Evolutionary conservation across 2,797 vertebrate genomes (phyloP), one percentile per base, ranked within the genome.

Genomic region (Falco berigora): DNA sequence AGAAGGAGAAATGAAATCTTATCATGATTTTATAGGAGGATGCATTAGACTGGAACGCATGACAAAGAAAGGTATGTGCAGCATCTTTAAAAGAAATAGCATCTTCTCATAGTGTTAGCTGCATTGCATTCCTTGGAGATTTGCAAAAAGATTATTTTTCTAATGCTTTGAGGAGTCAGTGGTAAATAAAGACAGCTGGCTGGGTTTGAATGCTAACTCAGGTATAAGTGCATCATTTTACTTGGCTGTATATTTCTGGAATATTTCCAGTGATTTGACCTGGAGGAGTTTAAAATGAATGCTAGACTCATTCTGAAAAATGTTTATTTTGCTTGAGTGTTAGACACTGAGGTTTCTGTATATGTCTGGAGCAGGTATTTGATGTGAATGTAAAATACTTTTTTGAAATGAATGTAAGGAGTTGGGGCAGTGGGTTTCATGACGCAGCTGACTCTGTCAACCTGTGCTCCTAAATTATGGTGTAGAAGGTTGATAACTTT

Each of bases 1-100:
- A 30, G 97, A 98, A 34, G 98, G 97, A 49, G 99, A 99, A 98
- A 99, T 99, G 99, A 98, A 98, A 95, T 98, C 98, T 24, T 99
- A 99, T 36, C 97, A 98, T 92, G 97, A 88, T 94, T 98, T 99
- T 94, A 94, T 99, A 89, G 97, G 91, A 95, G 98, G 97, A 93
- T 99, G 99, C 96, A 42, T 97, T 96, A 97, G 97, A 66, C 96
- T 98, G 42, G 98, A 98, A 75, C 78, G 52, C 40, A 90, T 97
- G 88, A 88, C 94, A n/a, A 82, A 81, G 61, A 97, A 96, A 98
- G 98, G 98, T 98, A 98, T 52, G 98, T 96, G 83, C 75, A 86
- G 53, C 56, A 88, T 84, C 68, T 94, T 77, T 88, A 52, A 86
- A 90, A 72, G 55, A 75, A 91, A 92, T 18, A 66, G 16, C 81